phyloP scores from a whole-genome alignment of 2,797 vertebrate genomes.

The Manis javanica region DNA sequence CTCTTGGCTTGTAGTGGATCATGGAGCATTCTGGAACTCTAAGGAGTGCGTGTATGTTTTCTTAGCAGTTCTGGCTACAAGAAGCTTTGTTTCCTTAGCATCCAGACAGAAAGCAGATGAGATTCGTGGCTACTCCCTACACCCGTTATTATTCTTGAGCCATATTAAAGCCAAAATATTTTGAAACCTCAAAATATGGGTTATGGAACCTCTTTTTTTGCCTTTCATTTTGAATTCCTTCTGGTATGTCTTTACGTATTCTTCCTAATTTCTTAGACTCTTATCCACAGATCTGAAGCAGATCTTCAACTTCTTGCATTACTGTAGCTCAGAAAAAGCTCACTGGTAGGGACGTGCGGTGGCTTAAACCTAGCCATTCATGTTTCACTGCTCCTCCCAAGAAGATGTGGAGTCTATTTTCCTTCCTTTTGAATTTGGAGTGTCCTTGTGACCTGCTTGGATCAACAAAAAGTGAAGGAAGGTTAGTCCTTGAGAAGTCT shows the following conservation, averaged over 20 bases:
- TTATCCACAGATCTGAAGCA: background rate
- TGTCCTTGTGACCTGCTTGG: background rate
- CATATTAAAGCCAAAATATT: background rate
- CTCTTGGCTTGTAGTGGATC: background rate
- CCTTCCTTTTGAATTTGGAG: background rate
- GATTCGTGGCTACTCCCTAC: background rate
- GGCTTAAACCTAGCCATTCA: background rate
- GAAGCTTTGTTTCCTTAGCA: background rate
- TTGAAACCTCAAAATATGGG: conserved; percentile 2
- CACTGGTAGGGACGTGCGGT: background rate
- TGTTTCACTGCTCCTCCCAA: background rate
- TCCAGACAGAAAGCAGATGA: conserved; percentile 14
- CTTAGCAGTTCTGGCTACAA: background rate
- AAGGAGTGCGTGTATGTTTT: background rate
- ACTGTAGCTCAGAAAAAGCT: background rate
- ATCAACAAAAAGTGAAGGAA: background rate
- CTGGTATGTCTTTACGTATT: background rate
- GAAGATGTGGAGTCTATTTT: background rate
- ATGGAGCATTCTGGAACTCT: background rate
- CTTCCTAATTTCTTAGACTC: background rate
- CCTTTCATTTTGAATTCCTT: background rate
- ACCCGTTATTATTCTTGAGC: background rate
- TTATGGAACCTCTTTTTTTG: background rate
- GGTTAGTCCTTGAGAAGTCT: background rate
- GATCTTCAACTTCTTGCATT: background rate